phyloP scores from a whole-genome alignment of 2,113 vertebrate species.

The Seriola quinqueradiata region DNA sequence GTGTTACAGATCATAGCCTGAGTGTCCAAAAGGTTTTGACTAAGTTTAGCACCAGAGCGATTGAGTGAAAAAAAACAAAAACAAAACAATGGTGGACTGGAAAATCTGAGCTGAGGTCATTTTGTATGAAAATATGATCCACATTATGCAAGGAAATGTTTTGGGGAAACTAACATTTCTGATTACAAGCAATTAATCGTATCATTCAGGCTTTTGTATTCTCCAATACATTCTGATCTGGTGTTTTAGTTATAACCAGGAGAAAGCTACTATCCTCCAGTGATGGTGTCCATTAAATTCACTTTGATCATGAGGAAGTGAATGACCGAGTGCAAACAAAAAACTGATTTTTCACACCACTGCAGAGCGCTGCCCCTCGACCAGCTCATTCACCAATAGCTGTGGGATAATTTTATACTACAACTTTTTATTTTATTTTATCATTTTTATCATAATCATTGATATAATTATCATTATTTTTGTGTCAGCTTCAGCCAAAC shows the following conservation, averaged over 20 bases:
- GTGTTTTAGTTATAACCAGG: neutral
- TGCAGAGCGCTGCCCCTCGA: too few species aligned
- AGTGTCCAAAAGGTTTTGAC: conserved; percentile 21
- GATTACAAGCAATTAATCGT: too few species aligned
- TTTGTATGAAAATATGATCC: neutral
- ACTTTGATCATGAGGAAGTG: too few species aligned
- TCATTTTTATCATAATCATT: neutral
- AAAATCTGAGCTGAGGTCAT: neutral
- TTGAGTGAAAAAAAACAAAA: neutral
- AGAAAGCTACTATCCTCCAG: neutral
- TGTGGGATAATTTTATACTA: too few species aligned
- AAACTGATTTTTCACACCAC: too few species aligned
- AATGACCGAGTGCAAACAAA: too few species aligned
- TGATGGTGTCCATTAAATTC: too few species aligned
- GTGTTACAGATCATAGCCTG: conserved; percentile 21
- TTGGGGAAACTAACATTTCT: neutral
- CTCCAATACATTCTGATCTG: too few species aligned
- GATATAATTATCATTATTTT: neutral
- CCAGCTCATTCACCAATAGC: too few species aligned
- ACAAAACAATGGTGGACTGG: neutral
- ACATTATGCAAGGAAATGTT: neutral
- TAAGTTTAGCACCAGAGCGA: conserved; percentile 15
- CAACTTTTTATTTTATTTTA: too few species aligned
- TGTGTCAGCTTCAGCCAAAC: neutral
- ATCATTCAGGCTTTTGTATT: too few species aligned